Percentiles rank a stretch among this genome's conserved stretches.
Conservation (phyloP, 2,113 vertebrate species). For the Martes martes region DNA sequence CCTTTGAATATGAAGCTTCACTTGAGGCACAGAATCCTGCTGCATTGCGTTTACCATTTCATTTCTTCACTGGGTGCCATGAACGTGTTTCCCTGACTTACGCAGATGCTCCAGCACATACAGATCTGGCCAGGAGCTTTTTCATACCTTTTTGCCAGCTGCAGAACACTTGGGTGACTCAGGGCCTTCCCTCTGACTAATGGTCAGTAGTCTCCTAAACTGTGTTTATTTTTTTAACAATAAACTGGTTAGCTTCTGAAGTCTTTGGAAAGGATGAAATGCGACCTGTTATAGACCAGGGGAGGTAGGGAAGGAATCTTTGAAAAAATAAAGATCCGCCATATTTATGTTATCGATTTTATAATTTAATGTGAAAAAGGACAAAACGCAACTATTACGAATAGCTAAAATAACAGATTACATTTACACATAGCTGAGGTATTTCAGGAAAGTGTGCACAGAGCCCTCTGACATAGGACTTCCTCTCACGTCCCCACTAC, state of each 20-base stretch:
- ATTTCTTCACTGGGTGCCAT: accelerated
- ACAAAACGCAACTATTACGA: not conserved
- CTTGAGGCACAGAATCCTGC: not conserved
- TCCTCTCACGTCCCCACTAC: not conserved
- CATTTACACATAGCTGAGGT: not conserved
- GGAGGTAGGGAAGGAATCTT: not conserved
- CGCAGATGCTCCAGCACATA: constrained; percentile 83
- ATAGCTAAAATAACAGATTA: not conserved
- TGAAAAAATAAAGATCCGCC: not conserved
- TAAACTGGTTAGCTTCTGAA: constrained; percentile 81
- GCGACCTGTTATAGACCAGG: constrained; percentile 74
- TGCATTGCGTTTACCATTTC: not conserved
- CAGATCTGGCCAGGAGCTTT: constrained; percentile 85
- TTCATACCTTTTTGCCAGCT: constrained; percentile 81
- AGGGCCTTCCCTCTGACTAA: constrained; percentile 84
- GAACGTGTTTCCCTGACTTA: constrained; percentile 36
- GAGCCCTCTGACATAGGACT: constrained; percentile 63
- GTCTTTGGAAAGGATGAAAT: constrained; percentile 88
- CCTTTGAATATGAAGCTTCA: not conserved
- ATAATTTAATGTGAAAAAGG: not conserved
- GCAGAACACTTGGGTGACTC: constrained; percentile 76
- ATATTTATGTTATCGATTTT: not conserved
- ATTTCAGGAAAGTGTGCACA: constrained; percentile 10
- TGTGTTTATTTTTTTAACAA: constrained; percentile 76
- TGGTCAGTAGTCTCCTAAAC: constrained; percentile 86